These are phyloP conservation scores for Ceyx melanurus DNA, from an alignment of 2,113 vertebrate genomes.

Conservation along the genomic window DNA sequence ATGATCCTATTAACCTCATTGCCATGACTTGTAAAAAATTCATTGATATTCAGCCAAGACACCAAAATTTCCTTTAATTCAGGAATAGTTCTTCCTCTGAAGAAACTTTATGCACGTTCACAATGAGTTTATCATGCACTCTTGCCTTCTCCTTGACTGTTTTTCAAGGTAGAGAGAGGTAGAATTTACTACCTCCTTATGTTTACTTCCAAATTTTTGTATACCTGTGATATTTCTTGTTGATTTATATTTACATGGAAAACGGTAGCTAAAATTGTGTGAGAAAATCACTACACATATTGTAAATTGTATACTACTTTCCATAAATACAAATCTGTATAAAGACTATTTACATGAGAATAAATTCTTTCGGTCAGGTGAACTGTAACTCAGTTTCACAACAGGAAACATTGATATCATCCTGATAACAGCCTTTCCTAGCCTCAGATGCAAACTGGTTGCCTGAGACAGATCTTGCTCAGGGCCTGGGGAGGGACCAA, in stretches of 20 bases:
- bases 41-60: not conserved
- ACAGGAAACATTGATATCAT: not conserved
- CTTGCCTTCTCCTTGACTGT: not conserved
- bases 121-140: not conserved
- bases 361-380: not conserved
- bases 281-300: not conserved
- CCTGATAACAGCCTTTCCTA: not conserved
- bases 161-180: not conserved
- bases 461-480: not conserved
- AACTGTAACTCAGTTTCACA: not conserved
- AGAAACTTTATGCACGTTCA: not conserved
- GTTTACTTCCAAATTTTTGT: not conserved
- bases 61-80: not conserved
- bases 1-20: not conserved
- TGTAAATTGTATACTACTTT: not conserved
- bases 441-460: not conserved
- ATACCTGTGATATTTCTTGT: not conserved
- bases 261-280: not conserved
- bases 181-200: not conserved
- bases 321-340: not conserved
- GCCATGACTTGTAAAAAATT: not conserved
- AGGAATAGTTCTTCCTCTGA: not conserved
- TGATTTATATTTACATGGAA: not conserved
- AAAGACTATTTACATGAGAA: not conserved
- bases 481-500: not conserved